Conservation (phyloP, 2,888 invertebrate genomes). For the Ochropacha duplaris region DNA sequence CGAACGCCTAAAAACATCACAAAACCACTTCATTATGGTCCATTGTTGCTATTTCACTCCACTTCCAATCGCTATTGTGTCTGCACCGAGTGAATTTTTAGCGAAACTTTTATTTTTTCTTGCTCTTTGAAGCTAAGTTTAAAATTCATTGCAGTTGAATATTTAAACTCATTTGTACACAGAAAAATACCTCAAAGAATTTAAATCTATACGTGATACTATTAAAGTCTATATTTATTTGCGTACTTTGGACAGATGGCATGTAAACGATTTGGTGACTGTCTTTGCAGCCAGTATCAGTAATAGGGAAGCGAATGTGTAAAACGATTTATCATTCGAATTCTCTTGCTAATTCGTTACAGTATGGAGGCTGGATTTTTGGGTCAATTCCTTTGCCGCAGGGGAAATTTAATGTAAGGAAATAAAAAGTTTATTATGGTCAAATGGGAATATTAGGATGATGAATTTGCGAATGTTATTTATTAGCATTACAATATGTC, state of each 20-base stretch:
- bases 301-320: constrained; percentile 52
- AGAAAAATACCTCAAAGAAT: neutral
- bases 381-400: constrained; percentile 51
- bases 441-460: constrained; percentile 29
- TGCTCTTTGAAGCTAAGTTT: constrained; percentile 10
- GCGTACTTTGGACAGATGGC: constrained; percentile 2
- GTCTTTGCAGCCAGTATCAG: constrained; percentile 14
- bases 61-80: constrained; percentile 61
- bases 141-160: constrained; percentile 2
- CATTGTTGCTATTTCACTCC: constrained; percentile 69
- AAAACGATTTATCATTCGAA: constrained; percentile 67
- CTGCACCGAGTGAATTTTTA: constrained; percentile 26
- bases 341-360: constrained; percentile 76
- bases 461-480: constrained; percentile 37
- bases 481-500: constrained; percentile 34
- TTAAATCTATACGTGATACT: neutral
- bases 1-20: constrained; percentile 60
- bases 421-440: constrained; percentile 51
- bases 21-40: constrained; percentile 60
- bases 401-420: constrained; percentile 43
- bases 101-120: constrained; percentile 23
- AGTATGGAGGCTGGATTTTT: constrained; percentile 54
- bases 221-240: neutral
- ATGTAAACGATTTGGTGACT: constrained; percentile 7
- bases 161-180: neutral